Percentiles rank a stretch among this genome's conserved stretches.
These are phyloP conservation scores for Oxyteleia sp. DNA, from an alignment of 2,888 invertebrate genomes.

Conservation along the genomic window DNA sequence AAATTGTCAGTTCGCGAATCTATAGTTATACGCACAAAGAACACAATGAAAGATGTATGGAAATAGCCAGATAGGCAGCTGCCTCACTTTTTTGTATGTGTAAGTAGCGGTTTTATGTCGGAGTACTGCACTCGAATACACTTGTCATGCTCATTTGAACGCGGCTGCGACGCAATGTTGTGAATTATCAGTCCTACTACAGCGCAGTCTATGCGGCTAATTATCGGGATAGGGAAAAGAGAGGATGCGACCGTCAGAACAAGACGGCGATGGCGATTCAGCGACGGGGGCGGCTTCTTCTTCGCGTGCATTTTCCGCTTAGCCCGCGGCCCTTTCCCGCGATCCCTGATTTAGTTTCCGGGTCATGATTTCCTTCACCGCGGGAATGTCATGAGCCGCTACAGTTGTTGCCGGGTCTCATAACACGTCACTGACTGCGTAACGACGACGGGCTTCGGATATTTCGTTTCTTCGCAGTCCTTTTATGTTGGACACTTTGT, in stretches of 20 bases:
- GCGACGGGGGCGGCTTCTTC: conserved; percentile 58
- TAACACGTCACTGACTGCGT: conserved; percentile 54
- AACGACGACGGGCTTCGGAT: conserved; percentile 17
- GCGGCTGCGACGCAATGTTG: conserved; percentile 86
- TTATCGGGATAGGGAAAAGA: conserved; percentile 77
- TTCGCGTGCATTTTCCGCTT: conserved; percentile 72
- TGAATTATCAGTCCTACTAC: conserved; percentile 84
- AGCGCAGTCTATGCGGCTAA: conserved; percentile 74
- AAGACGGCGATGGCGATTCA: conserved; percentile 69
- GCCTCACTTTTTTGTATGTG: conserved; percentile 68
- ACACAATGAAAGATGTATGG: conserved; percentile 86
- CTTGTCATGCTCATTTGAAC: conserved; percentile 86
- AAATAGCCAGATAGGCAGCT: conserved; percentile 84
- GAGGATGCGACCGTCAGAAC: conserved; percentile 54
- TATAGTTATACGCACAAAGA: conserved; percentile 85
- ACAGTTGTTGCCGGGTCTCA: conserved; percentile 31
- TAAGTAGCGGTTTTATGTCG: conserved; percentile 73
- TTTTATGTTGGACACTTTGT: conserved; percentile 40
- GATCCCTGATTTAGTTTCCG: conserved; percentile 74
- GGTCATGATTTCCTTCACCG: conserved; percentile 69
- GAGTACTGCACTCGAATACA: conserved; percentile 84
- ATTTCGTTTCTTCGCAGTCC: conserved; percentile 5
- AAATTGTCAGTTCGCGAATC: conserved; percentile 86
- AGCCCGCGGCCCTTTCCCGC: conserved; percentile 71
- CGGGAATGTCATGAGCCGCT: conserved; percentile 31